Evolutionary conservation across 2,888 invertebrate species (phyloP), one percentile per base, ranked within the genome.

Genomic region (Coleophora deauratella): DNA sequence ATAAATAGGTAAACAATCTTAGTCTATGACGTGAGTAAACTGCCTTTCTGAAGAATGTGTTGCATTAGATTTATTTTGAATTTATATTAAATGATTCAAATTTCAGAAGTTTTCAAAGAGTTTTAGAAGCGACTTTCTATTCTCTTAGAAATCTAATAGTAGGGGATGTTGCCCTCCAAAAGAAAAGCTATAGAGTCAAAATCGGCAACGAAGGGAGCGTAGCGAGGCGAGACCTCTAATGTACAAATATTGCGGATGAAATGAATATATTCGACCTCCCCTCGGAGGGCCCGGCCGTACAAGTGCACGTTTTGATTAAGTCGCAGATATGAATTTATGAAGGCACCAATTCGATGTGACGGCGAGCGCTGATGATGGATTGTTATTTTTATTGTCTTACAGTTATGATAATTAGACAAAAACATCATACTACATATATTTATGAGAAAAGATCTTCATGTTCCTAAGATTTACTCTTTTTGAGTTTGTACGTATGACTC

Each of bases 211-310:
- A 50, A 56, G 75, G 76, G 77, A 74, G 75, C 66, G 79, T 59
- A 80, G 67, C 72, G 72, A 75, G 66, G 65, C 82, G 76, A 80
- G 81, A 84, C 85, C 85, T 84, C 81, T 84, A 84, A 84, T 84
- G 81, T 79, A 81, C 84, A 84, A 85, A 85, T 81, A 85, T 85
- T 85, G 85, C 81, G 85, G 82, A 71, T 70, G 76, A 72, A 80
- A 85, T 84, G 82, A 84, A 84, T 82, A 84, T 73, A 79, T 81
- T 76, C 73, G 71, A 57, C 54, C 62, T 49, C 54, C 55, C 52
- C 49, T 44, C 42, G 49, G 50, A 46, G 47, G 43, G 45, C 45
- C 21, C 21, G 46, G 27, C 8, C 40, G 47, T 49, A 58, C 71
- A 75, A 80, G 73, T 72, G 73, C 67, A 62, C 70, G 60, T 67